Base-by-base conservation (phyloP, 2,113 vertebrate genomes). In the Elgaria multicarinata region DNA sequence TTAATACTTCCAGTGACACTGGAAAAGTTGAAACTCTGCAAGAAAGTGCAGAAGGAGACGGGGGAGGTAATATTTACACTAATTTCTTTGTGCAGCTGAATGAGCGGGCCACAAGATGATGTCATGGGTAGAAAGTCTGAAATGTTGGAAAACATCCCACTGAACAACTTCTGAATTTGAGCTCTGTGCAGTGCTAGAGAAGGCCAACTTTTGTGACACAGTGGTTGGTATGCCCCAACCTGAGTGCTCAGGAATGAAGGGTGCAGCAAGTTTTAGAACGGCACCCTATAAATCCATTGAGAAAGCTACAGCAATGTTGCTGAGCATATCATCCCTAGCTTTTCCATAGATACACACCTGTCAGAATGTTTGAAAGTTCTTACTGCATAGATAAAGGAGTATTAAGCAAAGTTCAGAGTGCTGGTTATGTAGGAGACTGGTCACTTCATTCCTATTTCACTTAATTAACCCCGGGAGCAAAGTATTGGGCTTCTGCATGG, bases 21-120 rank as follows among this genome's bases (percentile, higher is more conserved):
- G 90, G 74, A 91, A 90, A 82, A 89, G 78, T 89, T 90, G 93
- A 91, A 87, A 62, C 26, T 91, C 53, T 78, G 31, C 55, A 16
- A 89, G 85, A 8, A 33, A 55, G 3, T 88, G 36, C 50, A 69
- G 46, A 1, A 2, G 22, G 36, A 13, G 62, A 69, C 13, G 36
- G 50, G 55, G 22, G 58, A 66, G 36, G 24, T 3, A 31, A 44
- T 28, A 18, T 26, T 16, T 10, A 81, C 14, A 67, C 0, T 87
- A 81, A 85, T 18, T 31, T 85, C 28, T 90, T 46, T 87, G 55
- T 92, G 78, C 67, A 12, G n/a, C 42, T 39, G 71, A 93, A 66
- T 8, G 10, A 77, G 44, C 83, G 8, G 3, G 88, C 75, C 84
- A n/a, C 31, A 46, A 26, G 82, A 46, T 42, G 13, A 85, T 44